phyloP scores from a whole-genome alignment of 1,140 invertebrate genomes.

The Microplitis demolitor region DNA sequence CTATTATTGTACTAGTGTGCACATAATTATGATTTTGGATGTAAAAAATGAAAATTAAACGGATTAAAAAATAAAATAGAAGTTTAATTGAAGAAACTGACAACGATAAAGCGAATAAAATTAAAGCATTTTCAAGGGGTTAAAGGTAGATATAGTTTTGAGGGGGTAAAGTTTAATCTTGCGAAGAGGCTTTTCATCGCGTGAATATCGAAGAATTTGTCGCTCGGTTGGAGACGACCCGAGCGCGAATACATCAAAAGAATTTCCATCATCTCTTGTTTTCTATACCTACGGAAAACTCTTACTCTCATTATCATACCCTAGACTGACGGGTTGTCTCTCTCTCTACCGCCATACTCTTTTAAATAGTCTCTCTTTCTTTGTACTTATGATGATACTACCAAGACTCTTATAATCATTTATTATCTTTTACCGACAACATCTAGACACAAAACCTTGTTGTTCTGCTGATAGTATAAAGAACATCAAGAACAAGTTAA shows the following conservation, averaged over 20 bases:
- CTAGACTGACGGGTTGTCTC: no score
- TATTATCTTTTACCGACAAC: conserved; percentile 46
- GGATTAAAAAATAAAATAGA: no score
- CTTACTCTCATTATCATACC: neutral
- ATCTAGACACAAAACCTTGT: neutral
- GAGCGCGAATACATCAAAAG: conserved; percentile 58
- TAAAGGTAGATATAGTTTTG: neutral
- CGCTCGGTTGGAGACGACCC: conserved; percentile 53
- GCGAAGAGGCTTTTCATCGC: conserved; percentile 57
- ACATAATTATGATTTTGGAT: no score
- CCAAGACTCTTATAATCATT: conserved; percentile 56
- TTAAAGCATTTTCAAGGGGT: neutral
- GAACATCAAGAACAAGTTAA: no score
- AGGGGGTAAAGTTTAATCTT: conserved; percentile 34
- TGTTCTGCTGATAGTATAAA: neutral
- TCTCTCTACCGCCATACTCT: neutral
- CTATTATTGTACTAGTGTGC: neutral
- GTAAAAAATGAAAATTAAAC: no score
- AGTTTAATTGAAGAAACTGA: no score
- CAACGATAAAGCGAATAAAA: no score
- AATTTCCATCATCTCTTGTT: conserved; percentile 27
- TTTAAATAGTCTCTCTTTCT: neutral
- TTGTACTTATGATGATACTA: conserved; percentile 8
- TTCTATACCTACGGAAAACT: conserved; percentile 23
- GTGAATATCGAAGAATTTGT: conserved; percentile 62